Evolutionary conservation across 1,140 invertebrate genomes (phyloP).

Genomic region (Lamellibrachia luymesi): DNA sequence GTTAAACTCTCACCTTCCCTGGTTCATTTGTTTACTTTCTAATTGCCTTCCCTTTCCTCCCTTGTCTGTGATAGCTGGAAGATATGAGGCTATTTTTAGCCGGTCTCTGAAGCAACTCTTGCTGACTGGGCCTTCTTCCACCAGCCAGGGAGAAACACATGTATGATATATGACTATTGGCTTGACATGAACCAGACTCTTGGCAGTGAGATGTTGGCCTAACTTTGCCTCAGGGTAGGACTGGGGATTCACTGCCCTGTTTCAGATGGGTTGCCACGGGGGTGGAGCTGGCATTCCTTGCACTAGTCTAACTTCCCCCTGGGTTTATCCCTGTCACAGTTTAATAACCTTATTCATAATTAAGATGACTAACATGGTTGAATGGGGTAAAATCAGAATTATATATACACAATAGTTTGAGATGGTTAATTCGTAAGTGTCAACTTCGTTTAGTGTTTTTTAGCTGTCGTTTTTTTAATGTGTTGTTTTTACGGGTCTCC

Average conservation of each 20-base stretch:
- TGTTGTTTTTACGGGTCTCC: no score
- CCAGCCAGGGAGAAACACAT: neutral
- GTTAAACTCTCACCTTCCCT: neutral
- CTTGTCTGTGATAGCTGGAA: neutral
- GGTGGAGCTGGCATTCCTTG: neutral
- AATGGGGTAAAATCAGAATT: neutral
- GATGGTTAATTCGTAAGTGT: neutral
- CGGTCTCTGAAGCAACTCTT: neutral
- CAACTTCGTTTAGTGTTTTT: no score
- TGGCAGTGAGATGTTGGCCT: neutral
- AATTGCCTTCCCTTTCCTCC: neutral
- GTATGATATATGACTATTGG: conserved; percentile 3
- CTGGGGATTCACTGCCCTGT: neutral
- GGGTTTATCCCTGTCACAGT: neutral
- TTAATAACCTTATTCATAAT: neutral
- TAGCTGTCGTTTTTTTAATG: no score
- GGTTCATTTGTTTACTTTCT: neutral
- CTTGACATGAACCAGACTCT: neutral
- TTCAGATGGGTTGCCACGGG: neutral
- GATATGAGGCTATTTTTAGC: neutral
- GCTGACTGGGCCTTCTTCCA: neutral
- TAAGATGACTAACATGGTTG: neutral
- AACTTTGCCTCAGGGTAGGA: neutral
- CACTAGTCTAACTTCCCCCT: neutral
- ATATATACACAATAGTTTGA: neutral